phyloP scores from a whole-genome alignment of 2,113 vertebrate genomes.

The Brachypteracias leptosomus region DNA sequence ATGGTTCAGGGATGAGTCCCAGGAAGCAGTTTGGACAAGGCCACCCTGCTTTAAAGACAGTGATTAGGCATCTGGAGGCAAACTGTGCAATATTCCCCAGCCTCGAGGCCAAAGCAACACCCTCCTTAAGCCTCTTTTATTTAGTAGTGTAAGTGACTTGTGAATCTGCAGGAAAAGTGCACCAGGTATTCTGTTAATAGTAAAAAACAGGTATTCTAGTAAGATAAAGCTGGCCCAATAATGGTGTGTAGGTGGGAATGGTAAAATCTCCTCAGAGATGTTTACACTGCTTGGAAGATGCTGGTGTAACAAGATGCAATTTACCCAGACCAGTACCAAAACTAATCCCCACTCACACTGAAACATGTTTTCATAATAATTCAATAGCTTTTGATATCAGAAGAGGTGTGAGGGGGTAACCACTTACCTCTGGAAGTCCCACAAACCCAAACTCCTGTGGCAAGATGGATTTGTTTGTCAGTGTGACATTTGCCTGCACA shows the following conservation, averaged over 20 bases:
- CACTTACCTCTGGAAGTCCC: conserved; percentile 82
- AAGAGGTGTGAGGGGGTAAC: background rate
- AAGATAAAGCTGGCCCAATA: background rate
- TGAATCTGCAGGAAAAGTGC: background rate
- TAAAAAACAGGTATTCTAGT: background rate
- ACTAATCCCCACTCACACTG: background rate
- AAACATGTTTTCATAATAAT: background rate
- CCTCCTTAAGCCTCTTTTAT: background rate
- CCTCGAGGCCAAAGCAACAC: background rate
- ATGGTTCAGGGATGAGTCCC: background rate
- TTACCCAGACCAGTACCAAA: background rate
- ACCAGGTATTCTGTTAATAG: background rate
- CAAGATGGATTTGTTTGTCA: conserved; percentile 86
- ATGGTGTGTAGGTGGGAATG: background rate
- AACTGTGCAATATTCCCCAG: background rate
- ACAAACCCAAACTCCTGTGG: conserved; percentile 92
- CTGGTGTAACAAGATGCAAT: background rate
- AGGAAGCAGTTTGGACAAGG: background rate
- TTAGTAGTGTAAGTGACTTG: fast-evolving
- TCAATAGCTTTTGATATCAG: background rate
- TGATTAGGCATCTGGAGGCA: background rate
- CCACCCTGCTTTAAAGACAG: background rate
- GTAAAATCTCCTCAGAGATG: background rate
- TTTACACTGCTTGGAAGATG: background rate
- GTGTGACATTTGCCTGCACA: conserved; percentile 68